Evolutionary conservation across 2,888 invertebrate genomes (phyloP), one percentile per base, ranked within the genome.

Genomic region (Vandiemenella viatica): DNA sequence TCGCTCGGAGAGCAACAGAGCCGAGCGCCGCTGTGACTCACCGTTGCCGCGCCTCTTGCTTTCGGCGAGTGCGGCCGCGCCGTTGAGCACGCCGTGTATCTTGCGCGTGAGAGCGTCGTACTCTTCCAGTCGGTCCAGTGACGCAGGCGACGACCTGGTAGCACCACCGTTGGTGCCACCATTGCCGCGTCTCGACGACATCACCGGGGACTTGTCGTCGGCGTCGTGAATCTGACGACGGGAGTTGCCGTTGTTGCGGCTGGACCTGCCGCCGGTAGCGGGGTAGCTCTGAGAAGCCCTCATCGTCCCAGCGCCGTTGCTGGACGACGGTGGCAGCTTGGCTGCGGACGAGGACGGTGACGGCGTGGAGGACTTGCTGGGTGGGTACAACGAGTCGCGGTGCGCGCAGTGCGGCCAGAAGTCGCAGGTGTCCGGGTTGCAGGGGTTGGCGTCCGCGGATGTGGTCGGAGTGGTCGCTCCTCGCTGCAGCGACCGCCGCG

Each of bases 391-490:
- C 17, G 38, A 53, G 37, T 71, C 70, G 17, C 71, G 62, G 53
- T 72, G 73, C 0, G 69, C 67, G 56, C 73, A 73, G 49, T 73
- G 72, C 15, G 79, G 77, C 79, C 78, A 79, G 63, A 75, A 78
- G 57, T 76, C 74, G 59, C 77, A 77, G 10, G 72, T 71, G 52
- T 68, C 71, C 45, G 71, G 68, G 57, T 67, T 73, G 60, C 74
- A 75, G 26, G 69, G 65, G 46, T 64, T 65, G 8, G 63, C 57
- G 45, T 65, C 42, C 13, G 16, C 65, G 8, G 58, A 45, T 22
- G 55, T 40, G 50, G 59, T 64, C 0, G 72, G 71, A 22, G 71
- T 70, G 3, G 72, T 71, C 1, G 65, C 64, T 2, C 72, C 72
- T 22, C 72, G 62, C 46, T 71, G 69, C 21, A 72, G 57, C 0